Conservation (phyloP, 2,797 vertebrate species). For the Mormyrus proboscirostris region DNA sequence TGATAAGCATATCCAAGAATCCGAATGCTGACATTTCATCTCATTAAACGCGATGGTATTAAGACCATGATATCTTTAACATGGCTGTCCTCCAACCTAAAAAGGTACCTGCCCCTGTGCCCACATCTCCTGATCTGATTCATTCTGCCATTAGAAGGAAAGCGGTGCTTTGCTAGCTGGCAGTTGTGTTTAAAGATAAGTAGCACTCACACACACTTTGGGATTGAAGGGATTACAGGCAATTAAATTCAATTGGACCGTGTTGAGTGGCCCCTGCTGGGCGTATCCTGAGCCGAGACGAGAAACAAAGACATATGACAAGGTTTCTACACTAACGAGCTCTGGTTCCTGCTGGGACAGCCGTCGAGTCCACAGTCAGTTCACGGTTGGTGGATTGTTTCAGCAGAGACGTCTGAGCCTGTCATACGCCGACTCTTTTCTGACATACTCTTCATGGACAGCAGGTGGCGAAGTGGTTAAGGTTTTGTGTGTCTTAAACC, state of each 20-base stretch:
- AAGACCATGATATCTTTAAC: not conserved
- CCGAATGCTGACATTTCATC: not conserved
- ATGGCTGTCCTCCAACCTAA: not conserved
- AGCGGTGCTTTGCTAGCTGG: not conserved
- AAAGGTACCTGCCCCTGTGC: not conserved
- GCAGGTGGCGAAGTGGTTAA: not conserved
- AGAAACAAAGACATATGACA: not conserved
- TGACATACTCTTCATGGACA: not conserved
- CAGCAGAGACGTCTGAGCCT: not conserved
- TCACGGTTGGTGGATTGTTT: not conserved
- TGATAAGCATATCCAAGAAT: not conserved
- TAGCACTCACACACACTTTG: constrained; percentile 9
- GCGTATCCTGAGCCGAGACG: not conserved
- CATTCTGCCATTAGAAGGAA: constrained; percentile 10
- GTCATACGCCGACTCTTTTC: not conserved
- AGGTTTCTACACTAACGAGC: not conserved
- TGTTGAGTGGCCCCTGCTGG: constrained; percentile 12
- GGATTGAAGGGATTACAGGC: constrained; percentile 12
- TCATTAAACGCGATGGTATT: not conserved
- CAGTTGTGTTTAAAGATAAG: constrained; percentile 17
- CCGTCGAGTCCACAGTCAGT: not conserved
- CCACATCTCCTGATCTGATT: not conserved
- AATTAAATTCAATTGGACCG: not conserved
- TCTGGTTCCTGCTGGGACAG: not conserved
- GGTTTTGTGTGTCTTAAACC: not conserved